Evolutionary conservation across 2,888 invertebrate genomes (phyloP).

Genomic region (Agrochola litura): DNA sequence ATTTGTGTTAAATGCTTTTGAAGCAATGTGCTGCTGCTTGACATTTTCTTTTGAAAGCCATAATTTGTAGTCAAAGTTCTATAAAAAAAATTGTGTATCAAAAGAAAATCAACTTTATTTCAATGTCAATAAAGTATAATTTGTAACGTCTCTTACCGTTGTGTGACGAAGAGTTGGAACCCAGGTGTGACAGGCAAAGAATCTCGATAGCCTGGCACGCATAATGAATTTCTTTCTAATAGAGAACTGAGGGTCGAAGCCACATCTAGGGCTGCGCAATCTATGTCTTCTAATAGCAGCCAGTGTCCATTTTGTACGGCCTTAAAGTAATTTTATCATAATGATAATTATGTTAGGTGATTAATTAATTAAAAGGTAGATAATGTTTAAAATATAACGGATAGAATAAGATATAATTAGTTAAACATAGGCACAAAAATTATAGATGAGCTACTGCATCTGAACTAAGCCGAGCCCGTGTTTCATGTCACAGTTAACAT

Average conservation of each 20-base stretch:
- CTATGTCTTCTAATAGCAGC: slow-evolving; percentile 98
- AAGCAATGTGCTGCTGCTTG: slow-evolving; percentile 92
- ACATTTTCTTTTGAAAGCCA: slow-evolving; percentile 92
- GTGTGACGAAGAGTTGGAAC: slow-evolving; percentile 98
- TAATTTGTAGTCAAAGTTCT: slow-evolving; percentile 91
- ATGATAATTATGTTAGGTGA: background rate
- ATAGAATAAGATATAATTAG: no score
- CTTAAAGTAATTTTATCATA: slow-evolving; percentile 78
- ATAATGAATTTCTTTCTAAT: slow-evolving; percentile 95
- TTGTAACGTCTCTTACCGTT: slow-evolving; percentile 90
- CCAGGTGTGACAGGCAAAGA: slow-evolving; percentile 94
- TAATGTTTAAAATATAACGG: no score
- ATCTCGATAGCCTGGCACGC: slow-evolving; percentile 97
- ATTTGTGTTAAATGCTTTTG: slow-evolving; percentile 96
- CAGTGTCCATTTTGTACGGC: slow-evolving; percentile 96
- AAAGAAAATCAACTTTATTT: slow-evolving; percentile 3
- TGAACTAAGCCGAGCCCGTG: no score
- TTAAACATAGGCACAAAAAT: no score
- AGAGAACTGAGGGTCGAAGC: slow-evolving; percentile 96
- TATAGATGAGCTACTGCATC: no score
- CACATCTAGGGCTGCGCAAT: slow-evolving; percentile 98
- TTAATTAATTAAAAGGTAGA: no score
- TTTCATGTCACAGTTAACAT: no score
- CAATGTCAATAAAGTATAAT: background rate
- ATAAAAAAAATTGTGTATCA: slow-evolving; percentile 40